phyloP scores from a whole-genome alignment of 2,113 vertebrate species.

The Lethenteron camtschaticum region DNA sequence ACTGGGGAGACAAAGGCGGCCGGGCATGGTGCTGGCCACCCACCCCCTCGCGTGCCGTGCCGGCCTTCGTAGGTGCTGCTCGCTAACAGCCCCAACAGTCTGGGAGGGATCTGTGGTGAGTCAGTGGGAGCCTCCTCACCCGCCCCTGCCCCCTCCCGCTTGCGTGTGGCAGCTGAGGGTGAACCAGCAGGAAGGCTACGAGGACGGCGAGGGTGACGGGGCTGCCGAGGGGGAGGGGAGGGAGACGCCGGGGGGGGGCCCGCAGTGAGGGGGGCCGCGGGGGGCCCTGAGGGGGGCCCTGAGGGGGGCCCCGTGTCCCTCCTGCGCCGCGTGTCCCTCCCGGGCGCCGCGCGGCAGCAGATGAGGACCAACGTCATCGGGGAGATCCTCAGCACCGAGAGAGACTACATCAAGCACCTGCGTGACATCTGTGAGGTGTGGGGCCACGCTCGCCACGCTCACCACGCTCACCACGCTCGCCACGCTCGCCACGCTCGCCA shows the following conservation, averaged over 20 bases:
- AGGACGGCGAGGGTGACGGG: slow-evolving; percentile 22
- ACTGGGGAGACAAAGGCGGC: too few relatives aligned
- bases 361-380: slow-evolving; percentile 91
- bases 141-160: neutral
- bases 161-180: slow-evolving; percentile 49
- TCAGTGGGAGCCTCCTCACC: neutral
- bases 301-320: neutral
- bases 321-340: neutral
- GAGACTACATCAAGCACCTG: slow-evolving; percentile 46
- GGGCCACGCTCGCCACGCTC: too few relatives aligned
- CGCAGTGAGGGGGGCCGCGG: slow-evolving; percentile 19
- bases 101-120: neutral
- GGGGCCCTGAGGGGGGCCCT: slow-evolving; percentile 16
- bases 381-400: slow-evolving; percentile 84
- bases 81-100: too few relatives aligned
- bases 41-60: too few relatives aligned
- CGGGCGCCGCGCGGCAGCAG: slow-evolving; percentile 31
- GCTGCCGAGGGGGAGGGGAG: slow-evolving; percentile 15
- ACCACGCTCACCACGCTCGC: too few relatives aligned
- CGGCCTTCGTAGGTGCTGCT: too few relatives aligned
- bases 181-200: slow-evolving; percentile 71
- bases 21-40: too few relatives aligned
- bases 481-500: too few relatives aligned
- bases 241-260: neutral
- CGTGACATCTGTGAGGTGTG: slow-evolving; percentile 91